A percentile compares a stretch with the other conserved stretches of the same genome.
Conservation (phyloP, 2,888 invertebrate species). For the Drosophila kanekoi region DNA sequence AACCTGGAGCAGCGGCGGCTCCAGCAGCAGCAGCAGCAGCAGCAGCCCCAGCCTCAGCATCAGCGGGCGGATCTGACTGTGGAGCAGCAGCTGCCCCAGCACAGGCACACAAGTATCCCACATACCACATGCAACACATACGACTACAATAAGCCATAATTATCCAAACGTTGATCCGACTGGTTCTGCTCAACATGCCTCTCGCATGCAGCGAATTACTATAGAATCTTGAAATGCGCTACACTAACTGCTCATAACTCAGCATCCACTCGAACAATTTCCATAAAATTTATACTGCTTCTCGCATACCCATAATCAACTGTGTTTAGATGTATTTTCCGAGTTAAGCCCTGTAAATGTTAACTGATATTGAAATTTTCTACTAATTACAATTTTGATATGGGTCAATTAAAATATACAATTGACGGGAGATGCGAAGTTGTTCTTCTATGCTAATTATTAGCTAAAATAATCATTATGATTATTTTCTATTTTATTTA, state of each 20-base stretch:
- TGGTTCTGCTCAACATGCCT: conserved; percentile 30
- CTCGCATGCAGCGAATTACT: conserved; percentile 27
- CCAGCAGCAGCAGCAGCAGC: background rate
- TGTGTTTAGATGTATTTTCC: conserved; percentile 8
- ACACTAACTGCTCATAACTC: conserved; percentile 42
- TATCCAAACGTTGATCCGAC: conserved; percentile 66
- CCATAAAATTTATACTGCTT: conserved; percentile 18
- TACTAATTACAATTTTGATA: too few relatives aligned
- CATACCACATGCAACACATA: conserved; percentile 28
- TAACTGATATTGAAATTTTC: background rate
- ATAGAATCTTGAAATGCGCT: conserved; percentile 32
- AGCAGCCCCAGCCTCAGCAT: background rate
- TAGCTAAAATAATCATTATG: too few relatives aligned
- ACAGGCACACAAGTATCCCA: conserved; percentile 7
- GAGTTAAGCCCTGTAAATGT: background rate
- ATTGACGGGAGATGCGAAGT: too few relatives aligned
- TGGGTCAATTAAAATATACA: too few relatives aligned
- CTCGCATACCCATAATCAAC: conserved; percentile 11
- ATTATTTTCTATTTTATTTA: too few relatives aligned
- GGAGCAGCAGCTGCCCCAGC: conserved; percentile 44
- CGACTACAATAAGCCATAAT: conserved; percentile 75
- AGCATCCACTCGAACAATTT: conserved; percentile 17
- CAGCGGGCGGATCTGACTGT: conserved; percentile 18
- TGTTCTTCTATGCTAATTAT: too few relatives aligned
- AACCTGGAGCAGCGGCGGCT: conserved; percentile 1